Evolutionary conservation across 1,140 invertebrate species (phyloP).

Genomic region (Tyrophagus putrescentiae): DNA sequence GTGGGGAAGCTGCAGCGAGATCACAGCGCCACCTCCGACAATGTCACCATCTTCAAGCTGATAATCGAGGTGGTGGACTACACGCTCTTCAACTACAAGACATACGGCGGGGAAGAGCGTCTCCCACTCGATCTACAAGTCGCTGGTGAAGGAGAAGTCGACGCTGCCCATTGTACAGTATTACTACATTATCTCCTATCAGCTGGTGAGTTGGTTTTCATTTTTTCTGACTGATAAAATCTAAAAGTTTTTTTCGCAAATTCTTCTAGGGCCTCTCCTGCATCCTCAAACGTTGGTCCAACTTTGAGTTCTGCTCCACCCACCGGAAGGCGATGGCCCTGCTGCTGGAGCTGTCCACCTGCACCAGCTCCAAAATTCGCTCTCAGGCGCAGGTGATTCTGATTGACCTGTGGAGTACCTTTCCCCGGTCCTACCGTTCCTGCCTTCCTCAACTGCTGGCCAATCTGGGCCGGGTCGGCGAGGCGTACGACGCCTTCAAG

Average conservation of each 20-base stretch:
- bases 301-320: conserved; percentile 35
- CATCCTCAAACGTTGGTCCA: neutral
- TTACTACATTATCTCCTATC: neutral
- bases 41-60: conserved; percentile 51
- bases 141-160: neutral
- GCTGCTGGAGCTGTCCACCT: conserved; percentile 47
- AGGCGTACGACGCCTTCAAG: conserved; percentile 56
- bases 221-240: neutral
- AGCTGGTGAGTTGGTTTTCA: neutral
- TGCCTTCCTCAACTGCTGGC: conserved; percentile 46
- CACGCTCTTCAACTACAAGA: conserved; percentile 44
- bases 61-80: conserved; percentile 47
- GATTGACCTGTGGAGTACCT: conserved; percentile 38
- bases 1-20: conserved; percentile 45
- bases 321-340: conserved; percentile 46
- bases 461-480: conserved; percentile 42
- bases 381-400: conserved; percentile 45
- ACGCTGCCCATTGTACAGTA: neutral
- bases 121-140: neutral
- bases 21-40: conserved; percentile 48
- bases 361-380: conserved; percentile 52
- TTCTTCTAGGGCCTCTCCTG: neutral
- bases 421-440: conserved; percentile 44
- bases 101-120: too few species aligned
- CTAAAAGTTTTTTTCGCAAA: neutral